These are phyloP conservation scores for Petroica traversi DNA, from an alignment of 2,113 vertebrate species.

Conservation along the genomic window DNA sequence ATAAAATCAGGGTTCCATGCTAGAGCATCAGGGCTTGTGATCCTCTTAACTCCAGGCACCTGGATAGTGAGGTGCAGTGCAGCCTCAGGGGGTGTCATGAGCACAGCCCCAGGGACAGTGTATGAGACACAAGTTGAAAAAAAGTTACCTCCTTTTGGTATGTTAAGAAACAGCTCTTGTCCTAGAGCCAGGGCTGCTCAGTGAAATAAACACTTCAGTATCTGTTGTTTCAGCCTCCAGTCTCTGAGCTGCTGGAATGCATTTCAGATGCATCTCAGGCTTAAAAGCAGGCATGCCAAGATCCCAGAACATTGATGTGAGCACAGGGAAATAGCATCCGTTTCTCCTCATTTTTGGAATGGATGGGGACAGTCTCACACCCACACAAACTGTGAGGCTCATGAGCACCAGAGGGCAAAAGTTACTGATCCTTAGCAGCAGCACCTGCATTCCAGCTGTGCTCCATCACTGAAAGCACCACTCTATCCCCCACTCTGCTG, in stretches of 20 bases:
- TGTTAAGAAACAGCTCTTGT: not conserved
- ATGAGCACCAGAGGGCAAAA: rapidly evolving
- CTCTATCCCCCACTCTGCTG: rapidly evolving
- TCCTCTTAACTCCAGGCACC: rapidly evolving
- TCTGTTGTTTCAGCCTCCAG: not conserved
- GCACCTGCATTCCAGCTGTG: not conserved
- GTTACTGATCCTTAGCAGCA: not conserved
- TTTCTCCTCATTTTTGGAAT: not conserved
- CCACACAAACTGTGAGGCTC: rapidly evolving
- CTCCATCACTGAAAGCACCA: too few species aligned
- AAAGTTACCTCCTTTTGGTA: not conserved
- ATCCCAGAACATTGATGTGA: rapidly evolving
- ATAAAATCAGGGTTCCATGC: not conserved
- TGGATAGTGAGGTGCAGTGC: rapidly evolving
- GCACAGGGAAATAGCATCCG: rapidly evolving
- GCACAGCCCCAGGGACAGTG: rapidly evolving
- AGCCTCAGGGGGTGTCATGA: not conserved
- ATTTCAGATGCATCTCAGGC: not conserved
- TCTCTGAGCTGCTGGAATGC: not conserved
- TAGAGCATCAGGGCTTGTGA: not conserved
- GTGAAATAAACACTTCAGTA: not conserved
- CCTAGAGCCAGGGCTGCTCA: not conserved
- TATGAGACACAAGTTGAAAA: not conserved
- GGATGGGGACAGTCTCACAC: too few species aligned
- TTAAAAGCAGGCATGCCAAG: not conserved